phyloP scores from a whole-genome alignment of 1,140 invertebrate genomes.

The Ceratina japonica region DNA sequence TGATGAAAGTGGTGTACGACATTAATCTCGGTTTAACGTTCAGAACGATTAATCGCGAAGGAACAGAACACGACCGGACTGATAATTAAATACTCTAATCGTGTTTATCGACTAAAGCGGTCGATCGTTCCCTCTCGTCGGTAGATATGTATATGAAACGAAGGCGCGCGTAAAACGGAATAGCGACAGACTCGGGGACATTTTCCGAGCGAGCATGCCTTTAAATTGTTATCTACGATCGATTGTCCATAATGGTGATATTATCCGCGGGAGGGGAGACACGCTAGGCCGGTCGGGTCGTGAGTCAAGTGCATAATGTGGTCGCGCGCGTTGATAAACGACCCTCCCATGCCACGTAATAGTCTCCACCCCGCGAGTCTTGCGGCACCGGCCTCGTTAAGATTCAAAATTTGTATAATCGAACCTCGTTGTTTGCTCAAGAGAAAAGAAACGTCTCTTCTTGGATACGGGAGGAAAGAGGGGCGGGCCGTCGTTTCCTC shows the following conservation, averaged over 20 bases:
- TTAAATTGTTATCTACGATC: slow-evolving; percentile 48
- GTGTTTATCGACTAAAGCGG: slow-evolving; percentile 7
- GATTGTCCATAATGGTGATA: slow-evolving; percentile 50
- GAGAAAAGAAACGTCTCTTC: neutral
- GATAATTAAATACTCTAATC: slow-evolving; percentile 28
- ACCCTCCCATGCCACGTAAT: slow-evolving; percentile 13
- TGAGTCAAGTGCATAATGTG: slow-evolving; percentile 47
- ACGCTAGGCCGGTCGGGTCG: slow-evolving; percentile 30
- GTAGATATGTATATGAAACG: neutral
- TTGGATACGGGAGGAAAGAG: too few relatives aligned
- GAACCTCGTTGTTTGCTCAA: slow-evolving; percentile 26
- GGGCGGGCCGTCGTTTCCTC: slow-evolving; percentile 13
- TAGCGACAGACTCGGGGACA: slow-evolving; percentile 11
- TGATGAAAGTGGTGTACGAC: neutral
- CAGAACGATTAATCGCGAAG: neutral
- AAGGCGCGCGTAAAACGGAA: slow-evolving; percentile 3
- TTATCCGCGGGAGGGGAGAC: slow-evolving; percentile 42
- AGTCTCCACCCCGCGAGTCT: slow-evolving; percentile 18
- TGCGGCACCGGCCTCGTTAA: slow-evolving; percentile 27
- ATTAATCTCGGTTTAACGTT: neutral
- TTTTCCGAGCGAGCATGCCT: slow-evolving; percentile 27
- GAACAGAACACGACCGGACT: neutral
- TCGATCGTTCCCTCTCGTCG: slow-evolving; percentile 4
- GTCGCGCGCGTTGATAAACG: slow-evolving; percentile 44
- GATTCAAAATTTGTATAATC: slow-evolving; percentile 49